Conservation (phyloP, 2,888 invertebrate species). For the Protula sp. region DNA sequence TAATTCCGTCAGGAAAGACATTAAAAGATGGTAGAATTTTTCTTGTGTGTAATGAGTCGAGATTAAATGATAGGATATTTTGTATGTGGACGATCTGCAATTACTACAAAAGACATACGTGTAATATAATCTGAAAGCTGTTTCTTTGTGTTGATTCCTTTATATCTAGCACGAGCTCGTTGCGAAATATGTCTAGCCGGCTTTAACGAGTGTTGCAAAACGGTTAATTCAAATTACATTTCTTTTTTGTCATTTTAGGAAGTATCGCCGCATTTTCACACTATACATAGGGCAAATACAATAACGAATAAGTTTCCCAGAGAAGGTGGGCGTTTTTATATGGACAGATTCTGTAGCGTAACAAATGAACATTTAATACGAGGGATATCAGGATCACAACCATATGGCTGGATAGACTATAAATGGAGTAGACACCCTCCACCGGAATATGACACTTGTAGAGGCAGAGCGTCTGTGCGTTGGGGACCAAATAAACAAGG, state of each 20-base stretch:
- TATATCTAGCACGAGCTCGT: too few relatives aligned
- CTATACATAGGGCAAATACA: background rate
- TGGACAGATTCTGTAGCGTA: slow-evolving; percentile 14
- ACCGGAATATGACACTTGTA: slow-evolving; percentile 39
- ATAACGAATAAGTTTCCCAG: background rate
- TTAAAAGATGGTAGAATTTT: too few relatives aligned
- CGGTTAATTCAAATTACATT: too few relatives aligned
- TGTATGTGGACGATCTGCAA: too few relatives aligned
- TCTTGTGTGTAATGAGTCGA: too few relatives aligned
- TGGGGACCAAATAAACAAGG: slow-evolving; percentile 52
- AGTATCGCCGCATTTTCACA: slow-evolving; percentile 17
- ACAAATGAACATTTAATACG: slow-evolving; percentile 17
- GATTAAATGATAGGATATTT: too few relatives aligned
- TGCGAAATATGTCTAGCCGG: too few relatives aligned
- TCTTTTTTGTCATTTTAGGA: slow-evolving; percentile 14
- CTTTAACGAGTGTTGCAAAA: too few relatives aligned
- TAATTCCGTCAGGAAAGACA: too few relatives aligned
- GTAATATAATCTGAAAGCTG: too few relatives aligned
- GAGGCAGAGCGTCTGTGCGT: slow-evolving; percentile 41
- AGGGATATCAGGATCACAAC: slow-evolving; percentile 5
- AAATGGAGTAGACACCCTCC: slow-evolving; percentile 37
- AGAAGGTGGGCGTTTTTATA: slow-evolving; percentile 15
- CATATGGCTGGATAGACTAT: slow-evolving; percentile 29
- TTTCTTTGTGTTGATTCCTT: too few relatives aligned
- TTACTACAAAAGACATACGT: too few relatives aligned